Evolutionary conservation across 2,797 vertebrate genomes (phyloP), one percentile per base, ranked within the genome.

Genomic region (Myotis findleyi): DNA sequence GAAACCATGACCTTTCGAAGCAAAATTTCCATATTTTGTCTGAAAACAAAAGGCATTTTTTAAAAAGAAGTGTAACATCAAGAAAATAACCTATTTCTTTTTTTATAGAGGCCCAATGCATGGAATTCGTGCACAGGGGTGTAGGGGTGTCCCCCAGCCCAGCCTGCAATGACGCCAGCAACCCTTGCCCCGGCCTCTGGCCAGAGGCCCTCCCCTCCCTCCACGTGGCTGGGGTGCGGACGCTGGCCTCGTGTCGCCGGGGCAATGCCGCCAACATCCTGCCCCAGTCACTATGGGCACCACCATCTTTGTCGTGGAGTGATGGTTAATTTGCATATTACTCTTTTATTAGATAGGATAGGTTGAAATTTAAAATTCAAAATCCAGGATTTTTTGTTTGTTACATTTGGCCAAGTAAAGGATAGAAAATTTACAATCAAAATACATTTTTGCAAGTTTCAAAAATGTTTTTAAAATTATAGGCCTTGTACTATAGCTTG

Each of bases 21-120:
- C 76, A 81, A 82, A 93, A 69, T 93, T 93, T 93, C 80, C n/a
- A 17, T 91, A 94, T 89, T 95, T 92, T 84, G 11, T 77, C 86
- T 95, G 33, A 72, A 95, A 96, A 94, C 27, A 83, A 93, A 96
- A 84, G 27, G n/a, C 47, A 49, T 36, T 95, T 69, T 93, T 92
- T 23, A 72, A 82, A 87, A 89, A 57, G 47, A 92, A 38, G 20
- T 68, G 0, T 72, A 86, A 82, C 41, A 87, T 89, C 30, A 93
- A 73, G 47, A 84, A 87, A 57, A 85, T 73, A 93, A 82, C 9
- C 27, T 91, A 51, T 72, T 86, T 62, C 51, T 72, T 86, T 38
- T 6, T 47, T 0, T 47, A 47, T 47, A 47, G 47, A 47, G 47
- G 47, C 47, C 47, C 47, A 47, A 13, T 13, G 47, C 47, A 47